Base-by-base conservation (phyloP, 1,140 invertebrate species). In the Thaumetopoea pityocampa region DNA sequence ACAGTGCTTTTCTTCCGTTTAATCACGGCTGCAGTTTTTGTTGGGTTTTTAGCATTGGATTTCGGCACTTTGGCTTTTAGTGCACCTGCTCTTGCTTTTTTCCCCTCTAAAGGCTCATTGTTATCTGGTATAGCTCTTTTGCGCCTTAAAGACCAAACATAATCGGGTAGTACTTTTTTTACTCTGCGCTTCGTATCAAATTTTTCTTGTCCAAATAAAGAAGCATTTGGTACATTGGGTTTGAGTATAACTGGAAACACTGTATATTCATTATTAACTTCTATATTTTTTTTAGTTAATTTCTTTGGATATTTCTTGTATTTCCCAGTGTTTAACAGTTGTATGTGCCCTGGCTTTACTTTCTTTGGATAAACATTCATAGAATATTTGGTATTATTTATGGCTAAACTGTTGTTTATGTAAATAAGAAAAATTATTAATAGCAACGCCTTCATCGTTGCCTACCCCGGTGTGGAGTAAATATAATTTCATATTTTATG, bases 291-390 rank as follows among this genome's bases (percentile, higher is more conserved):
- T 37, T 52, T 51, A 20, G 9, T 7, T 8, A 4, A 1, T 10
- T 9, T 14, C 8, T 35, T n/a, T 4, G 27, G 5, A 3, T 48
- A 35, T 5, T 5, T 12, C 5, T 33, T 35, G 27, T 32, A 26
- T 27, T 38, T 43, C 1, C 30, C 24, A 4, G 33, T 18, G 18
- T 50, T 43, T 5, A 43, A 18, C 2, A 41, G 9, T 37, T 38
- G 3, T 17, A 28, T 5, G 7, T 33, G 5, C 34, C 33, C 14
- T 24, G 50, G 16, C 4, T 41, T 51, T 2, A 64, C 36, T 38
- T 67, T 70, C 27, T 59, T 68, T 5, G 62, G 64, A 17, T 35
- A 59, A 1, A 19, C 11, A 35, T 53, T 60, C 5, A 32, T 22
- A 16, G 10, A 22, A 18, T 33, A 42, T 23, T 32, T 33, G 8